Evolutionary conservation across 2,797 vertebrate genomes (phyloP), one percentile per base, ranked within the genome.

Genomic region (Taeniopygia guttata): DNA sequence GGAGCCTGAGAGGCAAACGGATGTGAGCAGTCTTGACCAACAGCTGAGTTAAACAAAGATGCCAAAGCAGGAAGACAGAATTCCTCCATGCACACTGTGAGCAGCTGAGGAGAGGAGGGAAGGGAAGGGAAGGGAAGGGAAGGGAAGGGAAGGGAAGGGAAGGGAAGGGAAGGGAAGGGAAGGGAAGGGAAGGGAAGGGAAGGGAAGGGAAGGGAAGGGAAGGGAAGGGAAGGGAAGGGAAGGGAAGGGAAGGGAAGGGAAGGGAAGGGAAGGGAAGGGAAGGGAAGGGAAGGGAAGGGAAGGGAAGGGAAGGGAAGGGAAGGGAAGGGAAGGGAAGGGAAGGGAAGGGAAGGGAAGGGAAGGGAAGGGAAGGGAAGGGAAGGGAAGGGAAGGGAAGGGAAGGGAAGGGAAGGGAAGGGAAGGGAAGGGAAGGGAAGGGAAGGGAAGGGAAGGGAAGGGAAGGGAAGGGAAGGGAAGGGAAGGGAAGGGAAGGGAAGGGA

Each of bases 21-120:
- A 93, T 94, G 77, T 93, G 86, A 96, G 81, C 58, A 87, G 82
- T 78, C 82, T 88, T 95, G 82, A 89, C 66, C 68, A 93, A 82
- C 58, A 89, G 23, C 62, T 79, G 84, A 90, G 55, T 36, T 74
- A 83, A 93, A 91, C 68, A 87, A 63, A 89, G 69, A 94, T 67
- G 77, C 48, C 86, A 87, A 51, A 87, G n/a, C 40, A 73, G 59
- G 69, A 95, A 96, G 91, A 95, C 54, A 93, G 54, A 79, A 69
- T 49, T 83, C 16, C 42, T 96, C 32, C 36, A 82, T 95, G 55
- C 76, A 87, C 82, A 32, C 0, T 1, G 19, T 30, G 15, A 29
- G 46, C 18, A 49, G n/a, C 40, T 5, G 51, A 18, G 36, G n/a
- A n/a, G n/a, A n/a, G n/a, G 51, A 12, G 48, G 19, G 23, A 42